phyloP scores from a whole-genome alignment of 1,140 invertebrate genomes.

The Nomia melanderi region DNA sequence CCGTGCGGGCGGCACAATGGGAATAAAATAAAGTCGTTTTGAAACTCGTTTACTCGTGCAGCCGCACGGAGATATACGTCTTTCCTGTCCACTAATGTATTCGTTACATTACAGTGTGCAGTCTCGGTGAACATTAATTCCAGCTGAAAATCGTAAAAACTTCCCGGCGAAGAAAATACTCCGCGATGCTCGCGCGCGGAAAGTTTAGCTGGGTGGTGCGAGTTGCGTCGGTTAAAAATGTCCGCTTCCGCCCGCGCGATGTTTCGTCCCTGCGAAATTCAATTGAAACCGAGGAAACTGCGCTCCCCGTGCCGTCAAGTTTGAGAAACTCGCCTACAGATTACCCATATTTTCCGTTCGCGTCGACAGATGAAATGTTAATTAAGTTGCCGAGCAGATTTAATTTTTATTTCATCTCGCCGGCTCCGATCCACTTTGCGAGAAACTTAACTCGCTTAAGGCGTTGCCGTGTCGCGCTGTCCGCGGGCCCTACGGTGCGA shows the following conservation, averaged over 20 bases:
- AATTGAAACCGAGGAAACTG: neutral
- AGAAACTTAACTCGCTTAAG: constrained; percentile 11
- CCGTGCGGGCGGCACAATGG: no score
- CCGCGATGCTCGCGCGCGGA: neutral
- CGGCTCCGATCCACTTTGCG: constrained; percentile 7
- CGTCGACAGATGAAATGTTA: constrained; percentile 33
- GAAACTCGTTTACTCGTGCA: no score
- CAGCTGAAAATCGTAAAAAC: neutral
- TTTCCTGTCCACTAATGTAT: no score
- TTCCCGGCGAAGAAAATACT: neutral
- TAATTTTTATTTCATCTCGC: constrained; percentile 39
- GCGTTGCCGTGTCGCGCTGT: neutral
- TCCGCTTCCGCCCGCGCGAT: neutral
- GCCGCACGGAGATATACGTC: no score
- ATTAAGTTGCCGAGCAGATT: constrained; percentile 31
- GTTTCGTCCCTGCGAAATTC: constrained; percentile 4
- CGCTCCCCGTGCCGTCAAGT: neutral
- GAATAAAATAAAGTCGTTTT: no score
- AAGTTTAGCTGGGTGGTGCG: neutral
- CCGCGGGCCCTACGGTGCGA: neutral
- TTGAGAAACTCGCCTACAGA: neutral
- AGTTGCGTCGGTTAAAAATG: constrained; percentile 19
- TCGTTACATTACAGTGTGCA: no score
- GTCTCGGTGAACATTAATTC: neutral
- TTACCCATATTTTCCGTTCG: neutral